phyloP scores from a whole-genome alignment of 2,113 vertebrate genomes.

The Oreochromis tanganicae region DNA sequence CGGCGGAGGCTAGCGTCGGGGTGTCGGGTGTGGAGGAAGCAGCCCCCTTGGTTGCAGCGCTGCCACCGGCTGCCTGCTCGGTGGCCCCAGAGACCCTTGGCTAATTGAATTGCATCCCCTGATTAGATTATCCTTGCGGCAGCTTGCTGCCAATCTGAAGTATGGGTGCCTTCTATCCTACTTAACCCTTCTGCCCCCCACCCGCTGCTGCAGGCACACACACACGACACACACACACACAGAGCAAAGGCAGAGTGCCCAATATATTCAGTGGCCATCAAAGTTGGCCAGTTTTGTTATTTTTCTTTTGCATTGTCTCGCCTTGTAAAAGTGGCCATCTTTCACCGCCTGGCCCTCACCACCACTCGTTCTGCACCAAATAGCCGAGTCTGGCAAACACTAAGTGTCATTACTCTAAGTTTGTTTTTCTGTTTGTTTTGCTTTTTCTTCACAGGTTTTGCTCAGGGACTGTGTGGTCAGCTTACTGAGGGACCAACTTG shows the following conservation, averaged over 20 bases:
- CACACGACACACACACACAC: slow-evolving; percentile 65
- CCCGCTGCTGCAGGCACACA: slow-evolving; percentile 77
- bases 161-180: slow-evolving; percentile 99
- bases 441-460: slow-evolving; percentile 73
- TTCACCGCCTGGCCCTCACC: slow-evolving; percentile 87
- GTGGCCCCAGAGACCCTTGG: slow-evolving; percentile 91
- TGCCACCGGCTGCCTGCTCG: slow-evolving; percentile 88
- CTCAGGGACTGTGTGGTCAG: slow-evolving; percentile 68
- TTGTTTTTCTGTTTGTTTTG: slow-evolving; percentile 60
- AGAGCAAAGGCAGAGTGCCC: slow-evolving; percentile 85
- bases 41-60: slow-evolving; percentile 63
- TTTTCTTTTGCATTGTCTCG: slow-evolving; percentile 97
- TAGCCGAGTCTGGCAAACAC: slow-evolving; percentile 59
- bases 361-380: slow-evolving; percentile 45
- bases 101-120: slow-evolving; percentile 99
- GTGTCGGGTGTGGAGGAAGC: slow-evolving; percentile 88
- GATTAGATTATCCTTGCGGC: slow-evolving; percentile 99
- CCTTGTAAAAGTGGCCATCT: slow-evolving; percentile 96
- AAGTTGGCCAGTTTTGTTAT: slow-evolving; percentile 99
- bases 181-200: slow-evolving; percentile 99
- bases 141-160: slow-evolving; percentile 99
- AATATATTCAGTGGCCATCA: slow-evolving; percentile 98
- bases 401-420: slow-evolving; percentile 82
- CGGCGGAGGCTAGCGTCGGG: slow-evolving; percentile 72
- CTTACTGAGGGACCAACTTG: slow-evolving; percentile 66